Evolutionary conservation across 2,113 vertebrate genomes (phyloP).

Genomic region (Amphiprion ocellaris): DNA sequence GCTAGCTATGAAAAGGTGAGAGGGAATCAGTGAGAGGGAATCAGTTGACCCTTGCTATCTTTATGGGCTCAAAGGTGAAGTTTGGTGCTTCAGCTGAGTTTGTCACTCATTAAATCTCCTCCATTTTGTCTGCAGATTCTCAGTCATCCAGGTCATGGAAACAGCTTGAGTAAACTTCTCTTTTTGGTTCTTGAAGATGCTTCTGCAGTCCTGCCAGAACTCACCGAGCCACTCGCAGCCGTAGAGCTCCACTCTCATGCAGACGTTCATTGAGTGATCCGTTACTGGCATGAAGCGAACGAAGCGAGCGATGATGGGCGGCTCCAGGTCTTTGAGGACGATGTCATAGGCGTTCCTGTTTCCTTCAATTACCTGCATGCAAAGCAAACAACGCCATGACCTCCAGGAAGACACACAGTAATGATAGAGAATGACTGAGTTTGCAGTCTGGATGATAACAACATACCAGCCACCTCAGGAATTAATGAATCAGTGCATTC

Average conservation of each 20-base stretch:
- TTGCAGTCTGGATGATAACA: background rate
- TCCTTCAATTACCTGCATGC: constrained; percentile 91
- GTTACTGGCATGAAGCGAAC: constrained; percentile 97
- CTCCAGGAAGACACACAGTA: background rate
- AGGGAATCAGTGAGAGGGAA: background rate
- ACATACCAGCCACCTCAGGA: background rate
- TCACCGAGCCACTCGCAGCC: constrained; percentile 97
- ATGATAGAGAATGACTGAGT: background rate
- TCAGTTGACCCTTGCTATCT: constrained; percentile 33
- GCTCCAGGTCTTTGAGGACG: constrained; percentile 95
- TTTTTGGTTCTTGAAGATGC: too few relatives aligned
- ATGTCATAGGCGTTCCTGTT: constrained; percentile 96
- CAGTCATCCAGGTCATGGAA: too few relatives aligned
- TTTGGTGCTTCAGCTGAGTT: background rate
- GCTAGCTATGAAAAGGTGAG: background rate
- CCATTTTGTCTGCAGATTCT: background rate
- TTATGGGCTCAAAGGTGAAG: constrained; percentile 57
- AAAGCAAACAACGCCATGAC: constrained; percentile 19
- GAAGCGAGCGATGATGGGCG: constrained; percentile 93
- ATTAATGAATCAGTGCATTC: background rate
- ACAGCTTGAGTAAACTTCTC: too few relatives aligned
- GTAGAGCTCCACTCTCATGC: constrained; percentile 97
- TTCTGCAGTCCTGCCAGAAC: constrained; percentile 34
- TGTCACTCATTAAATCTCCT: background rate
- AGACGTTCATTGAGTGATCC: constrained; percentile 96